Evolutionary conservation across 1,140 invertebrate species (phyloP).

Genomic region (Chlorops oryzae): DNA sequence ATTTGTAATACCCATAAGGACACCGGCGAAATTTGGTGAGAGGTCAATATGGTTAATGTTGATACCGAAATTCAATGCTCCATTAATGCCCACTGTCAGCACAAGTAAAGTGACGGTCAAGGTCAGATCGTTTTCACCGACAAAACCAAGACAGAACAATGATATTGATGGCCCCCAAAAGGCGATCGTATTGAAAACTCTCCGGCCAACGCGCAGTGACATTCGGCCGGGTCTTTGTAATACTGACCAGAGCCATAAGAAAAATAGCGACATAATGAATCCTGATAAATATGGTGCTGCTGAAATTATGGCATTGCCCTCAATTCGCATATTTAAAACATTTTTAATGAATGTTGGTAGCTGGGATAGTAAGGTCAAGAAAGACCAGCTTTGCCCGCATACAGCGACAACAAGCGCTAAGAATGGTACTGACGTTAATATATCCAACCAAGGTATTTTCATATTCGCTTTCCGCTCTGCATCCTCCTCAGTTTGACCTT

Average conservation of each 20-base stretch:
- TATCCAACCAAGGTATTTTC: neutral
- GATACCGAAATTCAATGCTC: conserved; percentile 63
- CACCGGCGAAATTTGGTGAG: conserved; percentile 66
- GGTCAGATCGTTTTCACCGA: neutral
- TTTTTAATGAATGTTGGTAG: conserved; percentile 64
- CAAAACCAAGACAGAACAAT: conserved; percentile 49
- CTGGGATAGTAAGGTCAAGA: conserved; percentile 51
- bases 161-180: conserved; percentile 54
- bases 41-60: conserved; percentile 65
- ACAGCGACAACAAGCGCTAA: conserved; percentile 76
- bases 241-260: conserved; percentile 13
- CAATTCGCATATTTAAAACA: conserved; percentile 72
- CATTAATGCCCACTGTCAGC: conserved; percentile 64
- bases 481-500: no score
- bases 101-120: conserved; percentile 45
- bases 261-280: conserved; percentile 58
- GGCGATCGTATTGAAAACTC: conserved; percentile 60
- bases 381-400: no score
- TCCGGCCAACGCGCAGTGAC: conserved; percentile 47
- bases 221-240: conserved; percentile 1
- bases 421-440: conserved; percentile 53
- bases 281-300: conserved; percentile 73
- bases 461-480: neutral
- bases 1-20: conserved; percentile 62
- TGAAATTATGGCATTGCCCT: conserved; percentile 62